Percentiles rank a stretch among this genome's conserved stretches.
Conservation (phyloP, 2,113 vertebrate species). For the Shinisaurus crocodilurus region DNA sequence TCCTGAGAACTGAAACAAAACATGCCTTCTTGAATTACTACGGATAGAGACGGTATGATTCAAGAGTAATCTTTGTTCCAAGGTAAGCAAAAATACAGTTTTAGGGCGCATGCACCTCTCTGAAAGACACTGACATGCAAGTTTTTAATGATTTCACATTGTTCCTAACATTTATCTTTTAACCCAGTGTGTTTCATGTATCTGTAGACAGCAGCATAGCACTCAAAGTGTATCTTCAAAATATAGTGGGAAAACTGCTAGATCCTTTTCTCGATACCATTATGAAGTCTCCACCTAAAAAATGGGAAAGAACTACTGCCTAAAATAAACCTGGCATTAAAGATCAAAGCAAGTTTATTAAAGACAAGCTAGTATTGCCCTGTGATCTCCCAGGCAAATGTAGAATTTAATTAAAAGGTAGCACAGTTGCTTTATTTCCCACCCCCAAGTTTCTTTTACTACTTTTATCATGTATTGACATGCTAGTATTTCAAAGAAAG, state of each 20-base stretch:
- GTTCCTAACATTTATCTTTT: not conserved
- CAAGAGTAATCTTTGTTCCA: not conserved
- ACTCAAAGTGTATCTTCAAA: not conserved
- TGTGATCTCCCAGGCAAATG: conserved; percentile 4
- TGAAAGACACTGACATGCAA: not conserved
- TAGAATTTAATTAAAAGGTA: not conserved
- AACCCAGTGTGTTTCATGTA: not conserved
- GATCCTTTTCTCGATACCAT: not conserved
- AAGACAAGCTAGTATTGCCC: not conserved
- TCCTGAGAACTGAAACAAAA: not conserved
- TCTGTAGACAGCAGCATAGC: not conserved
- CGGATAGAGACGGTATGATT: not conserved
- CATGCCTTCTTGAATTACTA: not conserved
- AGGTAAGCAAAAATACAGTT: not conserved
- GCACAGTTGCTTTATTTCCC: not conserved
- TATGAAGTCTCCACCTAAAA: conserved; percentile 4
- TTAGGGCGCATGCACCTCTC: not conserved
- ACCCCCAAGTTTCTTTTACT: not conserved
- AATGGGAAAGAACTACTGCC: not conserved
- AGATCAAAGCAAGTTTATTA: not conserved
- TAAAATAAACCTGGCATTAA: not conserved
- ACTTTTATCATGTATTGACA: not conserved
- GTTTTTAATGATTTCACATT: not conserved
- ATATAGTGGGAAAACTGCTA: not conserved
- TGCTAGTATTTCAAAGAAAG: not conserved